Conservation (phyloP, 2,113 vertebrate species). For the Eupsittula cactorum region DNA sequence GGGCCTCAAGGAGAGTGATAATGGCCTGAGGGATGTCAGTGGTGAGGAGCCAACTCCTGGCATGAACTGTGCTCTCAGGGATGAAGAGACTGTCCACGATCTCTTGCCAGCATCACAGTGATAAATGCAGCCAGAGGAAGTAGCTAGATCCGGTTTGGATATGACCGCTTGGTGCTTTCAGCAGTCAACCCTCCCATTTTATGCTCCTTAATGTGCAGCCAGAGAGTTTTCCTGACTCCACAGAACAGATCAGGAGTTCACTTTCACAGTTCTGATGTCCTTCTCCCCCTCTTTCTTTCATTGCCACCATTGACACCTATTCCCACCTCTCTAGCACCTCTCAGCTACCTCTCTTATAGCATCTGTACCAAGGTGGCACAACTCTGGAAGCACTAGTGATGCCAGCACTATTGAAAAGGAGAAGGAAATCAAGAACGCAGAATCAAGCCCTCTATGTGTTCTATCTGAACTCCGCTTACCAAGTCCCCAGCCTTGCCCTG, state of each 20-base stretch:
- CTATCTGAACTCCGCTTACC: not conserved
- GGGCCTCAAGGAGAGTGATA: not conserved
- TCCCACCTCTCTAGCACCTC: not conserved
- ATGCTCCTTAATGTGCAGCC: not conserved
- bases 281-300: not conserved
- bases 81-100: not conserved
- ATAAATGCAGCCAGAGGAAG: not conserved
- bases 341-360: not conserved
- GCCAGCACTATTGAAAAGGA: not conserved
- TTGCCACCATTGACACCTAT: not conserved
- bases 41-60: not conserved
- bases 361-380: not conserved
- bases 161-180: rapidly evolving
- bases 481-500: not conserved
- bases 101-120: not conserved
- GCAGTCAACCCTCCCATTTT: too few species aligned
- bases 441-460: rapidly evolving
- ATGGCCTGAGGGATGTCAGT: not conserved
- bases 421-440: not conserved
- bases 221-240: not conserved
- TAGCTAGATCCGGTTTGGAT: not conserved
- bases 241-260: not conserved
- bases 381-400: not conserved
- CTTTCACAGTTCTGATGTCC: too few species aligned
- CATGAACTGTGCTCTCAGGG: not conserved